Evolutionary conservation across 2,888 invertebrate species (phyloP).

Genomic region (Disparrhopalites patrizii): DNA sequence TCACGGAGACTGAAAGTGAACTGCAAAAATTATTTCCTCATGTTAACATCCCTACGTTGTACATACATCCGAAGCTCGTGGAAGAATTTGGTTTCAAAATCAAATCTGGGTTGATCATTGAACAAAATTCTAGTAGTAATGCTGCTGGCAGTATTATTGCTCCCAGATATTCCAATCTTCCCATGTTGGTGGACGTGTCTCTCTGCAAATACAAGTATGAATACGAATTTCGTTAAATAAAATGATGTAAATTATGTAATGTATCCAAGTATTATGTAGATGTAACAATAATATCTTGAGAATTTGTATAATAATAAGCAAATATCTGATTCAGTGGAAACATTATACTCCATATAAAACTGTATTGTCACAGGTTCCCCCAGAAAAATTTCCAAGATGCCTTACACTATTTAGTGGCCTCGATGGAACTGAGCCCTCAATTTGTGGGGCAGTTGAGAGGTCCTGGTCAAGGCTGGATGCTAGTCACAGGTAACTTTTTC

Average conservation of each 20-base stretch:
- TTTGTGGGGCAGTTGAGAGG: slow-evolving; percentile 27
- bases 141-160: slow-evolving; percentile 1
- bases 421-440: slow-evolving; percentile 29
- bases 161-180: slow-evolving; percentile 12
- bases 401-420: slow-evolving; percentile 37
- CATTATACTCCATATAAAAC: too few species aligned
- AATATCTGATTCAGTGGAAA: not conserved
- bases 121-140: slow-evolving; percentile 10
- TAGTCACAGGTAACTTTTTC: slow-evolving; percentile 37
- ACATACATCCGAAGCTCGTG: slow-evolving; percentile 35
- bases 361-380: too few species aligned
- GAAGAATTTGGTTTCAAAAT: slow-evolving; percentile 14
- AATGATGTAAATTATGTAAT: too few species aligned
- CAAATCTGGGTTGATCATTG: slow-evolving; percentile 33
- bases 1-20: slow-evolving; percentile 16
- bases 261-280: too few species aligned
- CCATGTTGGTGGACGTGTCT: too few species aligned
- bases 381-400: too few species aligned
- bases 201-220: too few species aligned
- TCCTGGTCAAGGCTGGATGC: slow-evolving; percentile 31
- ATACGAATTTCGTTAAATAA: too few species aligned
- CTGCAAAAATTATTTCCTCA: slow-evolving; percentile 20
- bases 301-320: not conserved
- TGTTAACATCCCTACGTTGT: slow-evolving; percentile 38
- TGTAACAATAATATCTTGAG: too few species aligned